A percentile compares a stretch with the other conserved stretches of the same genome.
These are phyloP conservation scores for Mya arenaria DNA, from an alignment of 1,140 invertebrate species.

Conservation along the genomic window DNA sequence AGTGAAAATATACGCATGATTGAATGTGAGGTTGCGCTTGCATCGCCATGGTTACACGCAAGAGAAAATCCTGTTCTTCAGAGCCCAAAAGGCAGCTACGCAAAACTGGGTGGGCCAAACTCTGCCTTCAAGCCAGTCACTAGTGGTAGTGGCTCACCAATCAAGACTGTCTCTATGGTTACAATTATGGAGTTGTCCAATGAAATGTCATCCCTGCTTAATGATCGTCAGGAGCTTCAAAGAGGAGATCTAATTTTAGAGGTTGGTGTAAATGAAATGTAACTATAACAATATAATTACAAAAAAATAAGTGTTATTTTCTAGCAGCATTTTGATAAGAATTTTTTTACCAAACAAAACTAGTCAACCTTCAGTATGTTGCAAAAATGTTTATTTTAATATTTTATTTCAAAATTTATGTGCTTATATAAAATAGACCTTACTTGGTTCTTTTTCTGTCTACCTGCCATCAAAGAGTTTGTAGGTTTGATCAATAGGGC, in stretches of 20 bases:
- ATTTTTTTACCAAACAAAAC: too few relatives aligned
- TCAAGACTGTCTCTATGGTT: conserved; percentile 51
- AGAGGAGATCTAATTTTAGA: conserved; percentile 55
- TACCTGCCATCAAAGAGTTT: too few relatives aligned
- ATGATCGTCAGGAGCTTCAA: conserved; percentile 1
- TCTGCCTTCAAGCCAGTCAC: conserved; percentile 46
- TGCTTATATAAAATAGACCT: too few relatives aligned
- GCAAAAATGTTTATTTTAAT: too few relatives aligned
- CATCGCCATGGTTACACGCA: conserved; percentile 24
- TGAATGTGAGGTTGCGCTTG: conserved; percentile 49
- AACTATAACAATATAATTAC: too few relatives aligned
- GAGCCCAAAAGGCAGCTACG: conserved; percentile 50
- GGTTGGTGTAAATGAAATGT: conserved; percentile 40
- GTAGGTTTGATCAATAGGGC: too few relatives aligned
- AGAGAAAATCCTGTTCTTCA: neutral
- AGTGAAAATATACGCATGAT: conserved; percentile 43
- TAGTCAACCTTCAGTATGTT: too few relatives aligned
- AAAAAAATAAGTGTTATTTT: too few relatives aligned
- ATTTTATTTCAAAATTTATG: too few relatives aligned
- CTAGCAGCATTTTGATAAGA: too few relatives aligned
- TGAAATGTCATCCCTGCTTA: conserved; percentile 16
- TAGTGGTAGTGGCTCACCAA: conserved; percentile 6
- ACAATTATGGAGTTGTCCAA: conserved; percentile 44
- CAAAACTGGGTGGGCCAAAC: conserved; percentile 48
- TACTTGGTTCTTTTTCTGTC: too few relatives aligned